Conservation (phyloP, 92 coral and sea anemone species). For the Umimayanthus chanpuru region DNA sequence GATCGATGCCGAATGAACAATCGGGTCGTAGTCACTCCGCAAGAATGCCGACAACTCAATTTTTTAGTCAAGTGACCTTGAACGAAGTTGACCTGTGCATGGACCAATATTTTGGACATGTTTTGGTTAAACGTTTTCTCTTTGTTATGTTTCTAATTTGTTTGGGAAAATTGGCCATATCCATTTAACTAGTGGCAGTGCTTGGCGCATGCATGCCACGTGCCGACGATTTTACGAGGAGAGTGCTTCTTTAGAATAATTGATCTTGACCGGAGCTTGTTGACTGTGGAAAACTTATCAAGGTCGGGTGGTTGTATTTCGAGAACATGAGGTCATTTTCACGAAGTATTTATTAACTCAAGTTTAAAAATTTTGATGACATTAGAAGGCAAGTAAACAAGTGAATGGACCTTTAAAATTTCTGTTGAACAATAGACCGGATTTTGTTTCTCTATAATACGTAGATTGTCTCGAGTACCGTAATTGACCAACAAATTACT, state of each 20-base stretch:
- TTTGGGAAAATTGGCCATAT: slow-evolving; percentile 1
- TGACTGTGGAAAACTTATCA: background rate
- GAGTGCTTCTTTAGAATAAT: background rate
- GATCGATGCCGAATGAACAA: background rate
- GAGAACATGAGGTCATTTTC: background rate
- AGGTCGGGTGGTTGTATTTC: background rate
- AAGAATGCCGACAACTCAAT: background rate
- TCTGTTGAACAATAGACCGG: background rate
- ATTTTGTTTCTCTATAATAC: background rate
- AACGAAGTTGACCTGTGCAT: background rate
- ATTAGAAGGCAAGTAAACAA: slow-evolving; percentile 5
- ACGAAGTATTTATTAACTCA: background rate
- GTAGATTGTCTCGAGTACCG: background rate
- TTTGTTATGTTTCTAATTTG: slow-evolving; percentile 4
- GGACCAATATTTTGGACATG: slow-evolving; percentile 11
- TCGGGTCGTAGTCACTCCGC: background rate
- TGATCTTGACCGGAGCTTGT: no score
- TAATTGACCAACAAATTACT: background rate
- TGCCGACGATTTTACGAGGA: slow-evolving; percentile 16
- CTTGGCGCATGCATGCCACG: slow-evolving; percentile 14
- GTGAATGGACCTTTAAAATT: background rate
- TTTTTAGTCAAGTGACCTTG: background rate
- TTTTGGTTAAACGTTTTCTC: background rate
- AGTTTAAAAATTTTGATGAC: slow-evolving; percentile 1
- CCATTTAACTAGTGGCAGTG: background rate